Evolutionary conservation across 2,113 vertebrate species (phyloP).

Genomic region (Mormyrus lacerda): DNA sequence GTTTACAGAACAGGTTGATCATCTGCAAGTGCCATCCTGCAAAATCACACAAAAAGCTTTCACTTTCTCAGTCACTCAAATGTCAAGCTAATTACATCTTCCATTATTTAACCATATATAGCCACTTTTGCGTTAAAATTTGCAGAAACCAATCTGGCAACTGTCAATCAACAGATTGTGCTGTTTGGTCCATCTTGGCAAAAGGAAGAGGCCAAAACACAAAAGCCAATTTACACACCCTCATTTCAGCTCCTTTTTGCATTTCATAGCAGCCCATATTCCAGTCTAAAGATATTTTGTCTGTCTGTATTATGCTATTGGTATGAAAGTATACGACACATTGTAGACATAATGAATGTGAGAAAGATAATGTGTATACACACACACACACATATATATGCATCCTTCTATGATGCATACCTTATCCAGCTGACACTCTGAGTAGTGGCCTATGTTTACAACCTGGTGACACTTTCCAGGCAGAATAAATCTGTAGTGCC

Average conservation of each 20-base stretch:
- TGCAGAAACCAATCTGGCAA: background rate
- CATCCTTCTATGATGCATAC: background rate
- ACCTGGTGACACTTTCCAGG: background rate
- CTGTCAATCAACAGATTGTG: conserved; percentile 6
- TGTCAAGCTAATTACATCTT: conserved; percentile 16
- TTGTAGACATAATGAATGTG: background rate
- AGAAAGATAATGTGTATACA: background rate
- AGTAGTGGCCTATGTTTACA: background rate
- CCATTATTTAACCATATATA: background rate
- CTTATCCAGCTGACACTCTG: background rate
- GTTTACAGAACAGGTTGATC: background rate
- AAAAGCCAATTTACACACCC: background rate
- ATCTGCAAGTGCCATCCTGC: background rate
- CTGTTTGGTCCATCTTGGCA: background rate
- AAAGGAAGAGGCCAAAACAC: background rate
- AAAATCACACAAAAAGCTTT: conserved; percentile 1
- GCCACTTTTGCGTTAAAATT: background rate
- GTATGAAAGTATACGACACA: background rate
- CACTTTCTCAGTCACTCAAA: conserved; percentile 11
- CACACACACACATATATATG: background rate
- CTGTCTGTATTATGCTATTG: background rate
- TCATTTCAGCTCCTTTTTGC: background rate
- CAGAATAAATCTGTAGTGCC: background rate
- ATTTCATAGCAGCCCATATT: background rate
- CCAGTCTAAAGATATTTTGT: background rate